Evolutionary conservation across 2,888 invertebrate species (phyloP).

Genomic region (Ctenicera cuprea): DNA sequence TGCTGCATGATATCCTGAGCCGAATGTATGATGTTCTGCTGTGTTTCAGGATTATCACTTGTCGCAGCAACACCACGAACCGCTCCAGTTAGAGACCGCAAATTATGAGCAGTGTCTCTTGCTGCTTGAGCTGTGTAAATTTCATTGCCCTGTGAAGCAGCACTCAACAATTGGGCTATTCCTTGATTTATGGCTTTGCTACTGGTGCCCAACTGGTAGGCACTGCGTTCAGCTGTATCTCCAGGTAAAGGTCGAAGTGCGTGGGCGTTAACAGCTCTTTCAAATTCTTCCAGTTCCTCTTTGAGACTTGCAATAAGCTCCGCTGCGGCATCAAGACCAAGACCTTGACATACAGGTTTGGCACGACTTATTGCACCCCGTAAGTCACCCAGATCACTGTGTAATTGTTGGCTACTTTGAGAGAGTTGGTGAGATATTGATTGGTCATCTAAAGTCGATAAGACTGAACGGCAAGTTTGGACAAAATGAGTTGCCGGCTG

Average conservation of each 20-base stretch:
- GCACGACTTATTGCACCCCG: constrained; percentile 69
- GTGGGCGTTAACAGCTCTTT: constrained; percentile 83
- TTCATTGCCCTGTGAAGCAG: constrained; percentile 88
- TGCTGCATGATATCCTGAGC: constrained; percentile 88
- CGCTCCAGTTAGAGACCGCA: constrained; percentile 80
- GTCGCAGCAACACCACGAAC: constrained; percentile 88
- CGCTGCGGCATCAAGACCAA: constrained; percentile 91
- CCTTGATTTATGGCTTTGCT: constrained; percentile 88
- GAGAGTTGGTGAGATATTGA: constrained; percentile 84
- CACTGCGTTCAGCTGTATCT: constrained; percentile 75
- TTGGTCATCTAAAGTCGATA: constrained; percentile 89
- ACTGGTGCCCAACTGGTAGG: constrained; percentile 76
- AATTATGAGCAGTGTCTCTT: constrained; percentile 85
- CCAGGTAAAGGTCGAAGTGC: constrained; percentile 89
- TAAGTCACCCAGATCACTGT: constrained; percentile 73
- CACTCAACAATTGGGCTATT: constrained; percentile 90
- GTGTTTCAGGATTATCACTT: constrained; percentile 76
- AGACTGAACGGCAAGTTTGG: constrained; percentile 85
- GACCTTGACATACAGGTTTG: constrained; percentile 81
- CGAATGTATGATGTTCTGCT: constrained; percentile 78
- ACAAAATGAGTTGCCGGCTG: constrained; percentile 83
- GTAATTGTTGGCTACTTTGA: constrained; percentile 81
- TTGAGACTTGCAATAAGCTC: constrained; percentile 88
- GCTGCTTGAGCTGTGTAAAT: constrained; percentile 88
- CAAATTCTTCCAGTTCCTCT: constrained; percentile 88